A percentile compares a stretch with the other conserved stretches of the same genome.
These are phyloP conservation scores for Pantherophis guttatus DNA, from an alignment of 2,113 vertebrate genomes.

Conservation along the genomic window DNA sequence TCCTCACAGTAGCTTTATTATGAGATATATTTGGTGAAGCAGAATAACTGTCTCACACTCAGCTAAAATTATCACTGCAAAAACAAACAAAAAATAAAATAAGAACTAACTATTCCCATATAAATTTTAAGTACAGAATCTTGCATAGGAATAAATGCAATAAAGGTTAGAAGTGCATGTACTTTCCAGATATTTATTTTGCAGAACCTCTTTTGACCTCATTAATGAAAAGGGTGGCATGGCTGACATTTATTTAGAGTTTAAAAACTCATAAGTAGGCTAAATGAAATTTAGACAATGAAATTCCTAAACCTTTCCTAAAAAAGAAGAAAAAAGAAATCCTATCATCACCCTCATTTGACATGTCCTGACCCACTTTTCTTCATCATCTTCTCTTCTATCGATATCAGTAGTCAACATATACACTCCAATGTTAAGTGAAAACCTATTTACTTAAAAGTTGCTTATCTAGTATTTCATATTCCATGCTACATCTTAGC, in stretches of 20 bases:
- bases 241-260: not conserved
- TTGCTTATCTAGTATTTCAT: not conserved
- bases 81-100: not conserved
- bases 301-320: not conserved
- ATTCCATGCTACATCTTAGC: not conserved
- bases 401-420: not conserved
- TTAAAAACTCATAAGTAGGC: not conserved
- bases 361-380: not conserved
- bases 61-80: not conserved
- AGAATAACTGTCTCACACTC: not conserved
- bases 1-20: not conserved
- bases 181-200: not conserved
- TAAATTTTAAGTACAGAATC: not conserved
- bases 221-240: not conserved
- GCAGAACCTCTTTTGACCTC: not conserved
- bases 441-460: not conserved
- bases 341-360: not conserved
- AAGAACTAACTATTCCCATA: not conserved
- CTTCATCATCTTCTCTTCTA: not conserved
- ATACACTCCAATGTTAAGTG: not conserved
- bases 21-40: not conserved
- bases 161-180: not conserved
- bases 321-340: not conserved
- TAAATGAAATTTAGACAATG: not conserved
- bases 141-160: not conserved